Conservation (phyloP, 2,113 vertebrate genomes). For the Plectropomus leopardus region DNA sequence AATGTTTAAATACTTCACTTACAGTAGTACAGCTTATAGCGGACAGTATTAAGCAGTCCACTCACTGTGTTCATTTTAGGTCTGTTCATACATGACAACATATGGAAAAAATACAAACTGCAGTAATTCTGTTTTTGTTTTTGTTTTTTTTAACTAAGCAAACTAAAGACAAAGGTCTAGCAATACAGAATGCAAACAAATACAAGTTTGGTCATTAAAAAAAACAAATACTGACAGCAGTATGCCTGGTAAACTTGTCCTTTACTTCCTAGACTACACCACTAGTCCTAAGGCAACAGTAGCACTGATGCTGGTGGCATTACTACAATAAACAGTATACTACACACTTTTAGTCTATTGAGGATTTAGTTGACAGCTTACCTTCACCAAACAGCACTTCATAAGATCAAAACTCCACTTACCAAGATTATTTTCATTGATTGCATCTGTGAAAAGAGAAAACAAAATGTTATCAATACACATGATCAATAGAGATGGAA, state of each 20-base stretch:
- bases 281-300: not conserved
- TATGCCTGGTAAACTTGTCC: not conserved
- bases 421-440: slow-evolving; percentile 67
- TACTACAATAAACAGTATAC: not conserved
- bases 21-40: no score
- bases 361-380: not conserved
- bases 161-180: no score
- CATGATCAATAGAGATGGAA: slow-evolving; percentile 18
- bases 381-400: not conserved
- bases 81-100: no score
- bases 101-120: no score
- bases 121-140: no score
- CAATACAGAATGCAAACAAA: not conserved
- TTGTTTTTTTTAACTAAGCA: no score
- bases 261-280: not conserved
- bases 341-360: not conserved
- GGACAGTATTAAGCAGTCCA: no score
- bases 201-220: not conserved
- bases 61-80: no score
- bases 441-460: slow-evolving; percentile 64
- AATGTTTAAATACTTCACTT: no score
- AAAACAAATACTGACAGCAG: not conserved
- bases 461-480: slow-evolving; percentile 44
- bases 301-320: not conserved
- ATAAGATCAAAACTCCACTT: slow-evolving; percentile 31